A percentile compares a stretch with the other conserved stretches of the same genome.
Evolutionary conservation across 2,888 invertebrate genomes (phyloP).

Genomic region (Metallyticus violacea): DNA sequence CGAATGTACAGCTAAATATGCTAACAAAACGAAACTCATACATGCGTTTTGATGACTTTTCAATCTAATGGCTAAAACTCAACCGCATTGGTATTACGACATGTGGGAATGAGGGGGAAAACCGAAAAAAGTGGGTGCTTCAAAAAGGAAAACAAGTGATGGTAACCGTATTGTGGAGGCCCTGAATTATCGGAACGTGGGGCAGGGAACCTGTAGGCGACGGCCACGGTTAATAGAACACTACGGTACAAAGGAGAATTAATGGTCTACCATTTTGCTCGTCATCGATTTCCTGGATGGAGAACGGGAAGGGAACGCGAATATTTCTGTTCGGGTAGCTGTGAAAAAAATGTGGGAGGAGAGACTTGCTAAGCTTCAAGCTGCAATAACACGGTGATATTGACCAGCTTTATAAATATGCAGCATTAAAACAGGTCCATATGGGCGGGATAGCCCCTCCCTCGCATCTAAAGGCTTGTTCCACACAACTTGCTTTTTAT

Average conservation of each 20-base stretch:
- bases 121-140: not conserved
- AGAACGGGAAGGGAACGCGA: not conserved
- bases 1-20: not conserved
- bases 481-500: not conserved
- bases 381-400: not conserved
- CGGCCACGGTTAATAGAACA: not conserved
- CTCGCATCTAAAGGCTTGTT: not conserved
- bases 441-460: not conserved
- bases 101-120: not conserved
- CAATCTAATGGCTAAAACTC: not conserved
- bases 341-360: too few species aligned
- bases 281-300: not conserved
- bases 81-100: not conserved
- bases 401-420: not conserved
- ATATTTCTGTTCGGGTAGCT: not conserved
- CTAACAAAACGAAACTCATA: not conserved
- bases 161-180: not conserved
- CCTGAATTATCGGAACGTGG: not conserved
- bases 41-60: not conserved
- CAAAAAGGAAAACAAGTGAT: not conserved
- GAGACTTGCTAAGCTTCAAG: too few species aligned
- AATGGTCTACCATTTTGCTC: slow-evolving; percentile 16
- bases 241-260: slow-evolving; percentile 20
- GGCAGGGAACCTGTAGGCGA: not conserved
- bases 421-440: not conserved